phyloP scores from a whole-genome alignment of 2,797 vertebrate genomes.

The Valencia hispanica region DNA sequence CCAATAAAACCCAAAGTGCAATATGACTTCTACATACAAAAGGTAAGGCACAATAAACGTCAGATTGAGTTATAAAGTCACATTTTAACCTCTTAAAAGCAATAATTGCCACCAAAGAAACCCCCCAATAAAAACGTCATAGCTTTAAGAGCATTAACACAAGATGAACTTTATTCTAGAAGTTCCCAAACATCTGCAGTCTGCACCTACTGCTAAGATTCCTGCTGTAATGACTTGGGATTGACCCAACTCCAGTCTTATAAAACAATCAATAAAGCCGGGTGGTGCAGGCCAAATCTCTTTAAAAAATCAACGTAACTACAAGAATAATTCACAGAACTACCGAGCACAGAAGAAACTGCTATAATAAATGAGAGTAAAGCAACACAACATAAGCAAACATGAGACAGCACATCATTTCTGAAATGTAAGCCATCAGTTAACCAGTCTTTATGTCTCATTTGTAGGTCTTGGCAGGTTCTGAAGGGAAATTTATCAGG shows the following conservation, averaged over 20 bases:
- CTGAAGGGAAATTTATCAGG: constrained; percentile 40
- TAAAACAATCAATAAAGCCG: constrained; percentile 62
- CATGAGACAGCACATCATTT: constrained; percentile 18
- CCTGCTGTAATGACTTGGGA: constrained; percentile 65
- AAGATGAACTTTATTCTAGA: constrained; percentile 21
- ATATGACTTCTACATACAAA: neutral
- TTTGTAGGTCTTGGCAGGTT: constrained; percentile 38
- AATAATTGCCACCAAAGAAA: neutral
- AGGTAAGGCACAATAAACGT: neutral
- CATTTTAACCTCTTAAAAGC: neutral
- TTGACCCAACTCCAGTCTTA: constrained; percentile 26
- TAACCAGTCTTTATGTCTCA: constrained; percentile 3
- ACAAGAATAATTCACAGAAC: constrained; percentile 31
- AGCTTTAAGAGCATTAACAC: constrained; percentile 12
- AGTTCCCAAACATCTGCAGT: constrained; percentile 8
- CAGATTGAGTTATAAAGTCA: neutral
- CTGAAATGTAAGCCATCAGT: constrained; percentile 36
- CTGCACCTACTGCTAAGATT: constrained; percentile 53
- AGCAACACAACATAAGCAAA: constrained; percentile 9
- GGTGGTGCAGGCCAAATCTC: constrained; percentile 36
- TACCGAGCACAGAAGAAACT: constrained; percentile 11
- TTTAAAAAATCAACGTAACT: constrained; percentile 31
- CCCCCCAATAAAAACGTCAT: constrained; percentile 4
- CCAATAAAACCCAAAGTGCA: neutral
- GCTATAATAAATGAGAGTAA: constrained; percentile 11